Percentiles rank a stretch among this genome's conserved stretches.
These are phyloP conservation scores for Heteractis magnifica DNA, from an alignment of 92 coral and sea anemone genomes.

Conservation along the genomic window DNA sequence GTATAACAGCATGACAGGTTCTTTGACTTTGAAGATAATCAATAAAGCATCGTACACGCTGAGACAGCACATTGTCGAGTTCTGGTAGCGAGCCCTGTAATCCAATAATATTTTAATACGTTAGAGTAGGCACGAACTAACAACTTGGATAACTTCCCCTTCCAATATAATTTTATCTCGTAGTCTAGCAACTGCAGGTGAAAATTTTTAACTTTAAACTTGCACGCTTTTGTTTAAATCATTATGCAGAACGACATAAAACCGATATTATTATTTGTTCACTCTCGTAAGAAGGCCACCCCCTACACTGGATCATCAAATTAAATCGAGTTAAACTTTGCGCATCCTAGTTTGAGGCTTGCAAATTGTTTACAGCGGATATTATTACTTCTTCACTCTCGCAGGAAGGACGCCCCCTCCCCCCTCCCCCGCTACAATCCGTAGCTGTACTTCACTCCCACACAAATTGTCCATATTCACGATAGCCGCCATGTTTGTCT, in stretches of 20 bases:
- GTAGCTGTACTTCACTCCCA: too few species aligned
- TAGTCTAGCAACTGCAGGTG: too few species aligned
- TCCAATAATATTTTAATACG: background rate
- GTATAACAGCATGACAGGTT: constrained; percentile 78
- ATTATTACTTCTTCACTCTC: too few species aligned
- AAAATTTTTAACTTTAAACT: too few species aligned
- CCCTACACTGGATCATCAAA: too few species aligned
- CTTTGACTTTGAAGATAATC: constrained; percentile 88
- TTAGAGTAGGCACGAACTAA: background rate
- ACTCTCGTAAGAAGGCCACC: too few species aligned
- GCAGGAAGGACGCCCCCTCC: background rate
- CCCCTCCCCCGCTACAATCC: background rate
- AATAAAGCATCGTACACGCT: constrained; percentile 73
- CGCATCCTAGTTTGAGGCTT: background rate
- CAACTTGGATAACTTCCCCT: background rate
- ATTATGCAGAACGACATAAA: too few species aligned
- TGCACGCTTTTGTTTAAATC: too few species aligned
- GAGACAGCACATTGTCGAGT: constrained; percentile 77
- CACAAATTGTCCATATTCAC: too few species aligned
- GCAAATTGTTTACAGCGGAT: background rate
- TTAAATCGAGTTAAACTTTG: background rate
- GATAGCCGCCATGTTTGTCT: too few species aligned
- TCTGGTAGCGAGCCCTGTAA: constrained; percentile 86
- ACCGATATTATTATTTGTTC: too few species aligned
- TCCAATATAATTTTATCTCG: background rate